Percentiles rank a stretch among this genome's conserved stretches.
Evolutionary conservation across 2,797 vertebrate genomes (phyloP).

Genomic region (Epinephelus coioides): DNA sequence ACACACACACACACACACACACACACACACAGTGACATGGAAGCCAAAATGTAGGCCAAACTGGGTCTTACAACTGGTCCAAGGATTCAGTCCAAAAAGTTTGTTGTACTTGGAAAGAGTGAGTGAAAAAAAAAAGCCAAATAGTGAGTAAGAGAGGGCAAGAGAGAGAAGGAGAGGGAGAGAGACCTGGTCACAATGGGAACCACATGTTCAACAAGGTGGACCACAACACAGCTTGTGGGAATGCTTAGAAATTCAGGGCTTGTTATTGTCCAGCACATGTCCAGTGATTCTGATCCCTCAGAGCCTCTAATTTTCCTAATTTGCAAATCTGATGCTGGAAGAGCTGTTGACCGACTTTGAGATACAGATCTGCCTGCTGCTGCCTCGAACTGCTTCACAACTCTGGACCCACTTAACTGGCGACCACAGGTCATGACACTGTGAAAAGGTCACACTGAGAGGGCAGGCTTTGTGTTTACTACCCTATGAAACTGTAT

Average conservation of each 20-base stretch:
- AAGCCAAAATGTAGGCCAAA: slow-evolving; percentile 47
- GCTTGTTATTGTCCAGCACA: slow-evolving; percentile 64
- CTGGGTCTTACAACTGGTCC: slow-evolving; percentile 45
- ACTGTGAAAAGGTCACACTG: slow-evolving; percentile 27
- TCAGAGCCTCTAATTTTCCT: slow-evolving; percentile 37
- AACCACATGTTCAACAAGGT: slow-evolving; percentile 78
- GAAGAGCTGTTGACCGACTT: slow-evolving; percentile 11
- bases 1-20: background rate
- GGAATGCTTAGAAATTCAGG: slow-evolving; percentile 54
- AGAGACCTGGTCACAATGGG: slow-evolving; percentile 63
- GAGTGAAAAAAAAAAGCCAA: slow-evolving; percentile 28
- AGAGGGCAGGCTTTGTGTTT: background rate
- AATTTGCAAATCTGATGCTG: slow-evolving; percentile 32
- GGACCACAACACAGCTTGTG: slow-evolving; percentile 62
- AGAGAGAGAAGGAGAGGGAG: slow-evolving; percentile 14
- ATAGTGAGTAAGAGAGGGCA: slow-evolving; percentile 14
- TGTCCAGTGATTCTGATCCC: slow-evolving; percentile 45
- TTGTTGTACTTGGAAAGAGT: slow-evolving; percentile 74
- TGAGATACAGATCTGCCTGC: slow-evolving; percentile 41
- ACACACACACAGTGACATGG: slow-evolving; percentile 5
- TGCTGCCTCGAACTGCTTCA: slow-evolving; percentile 16
- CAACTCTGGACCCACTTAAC: slow-evolving; percentile 38
- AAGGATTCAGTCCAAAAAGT: slow-evolving; percentile 54
- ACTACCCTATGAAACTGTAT: no score
- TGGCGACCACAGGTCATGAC: background rate